Percentiles rank a stretch among this genome's conserved stretches.
These are phyloP conservation scores for Julus scanicus DNA, from an alignment of 2,888 invertebrate genomes.

Conservation along the genomic window DNA sequence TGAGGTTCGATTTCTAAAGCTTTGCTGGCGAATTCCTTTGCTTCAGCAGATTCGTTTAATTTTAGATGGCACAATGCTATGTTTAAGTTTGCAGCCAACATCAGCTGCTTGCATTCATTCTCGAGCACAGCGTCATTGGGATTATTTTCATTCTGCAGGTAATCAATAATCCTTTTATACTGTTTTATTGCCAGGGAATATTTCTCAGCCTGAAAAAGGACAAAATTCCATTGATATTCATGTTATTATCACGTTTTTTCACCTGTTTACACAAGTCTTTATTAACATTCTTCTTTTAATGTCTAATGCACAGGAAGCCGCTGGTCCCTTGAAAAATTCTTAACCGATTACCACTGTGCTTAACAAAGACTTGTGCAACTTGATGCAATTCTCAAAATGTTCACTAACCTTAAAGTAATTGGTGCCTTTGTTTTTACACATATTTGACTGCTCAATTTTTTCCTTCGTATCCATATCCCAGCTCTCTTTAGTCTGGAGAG, in stretches of 20 bases:
- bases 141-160: constrained; percentile 72
- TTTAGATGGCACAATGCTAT: constrained; percentile 84
- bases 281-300: no score
- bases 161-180: constrained; percentile 81
- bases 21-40: constrained; percentile 79
- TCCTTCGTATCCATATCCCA: constrained; percentile 86
- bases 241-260: background rate
- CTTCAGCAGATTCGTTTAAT: constrained; percentile 76
- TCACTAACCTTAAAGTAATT: constrained; percentile 79
- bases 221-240: background rate
- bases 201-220: constrained; percentile 71
- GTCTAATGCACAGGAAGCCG: no score
- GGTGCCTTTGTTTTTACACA: constrained; percentile 91
- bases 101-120: constrained; percentile 69
- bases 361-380: background rate
- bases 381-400: background rate
- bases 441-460: constrained; percentile 82
- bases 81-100: constrained; percentile 81
- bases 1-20: constrained; percentile 79
- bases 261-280: background rate
- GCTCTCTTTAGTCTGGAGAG: constrained; percentile 71
- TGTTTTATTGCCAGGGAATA: constrained; percentile 83
- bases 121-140: constrained; percentile 65
- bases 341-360: background rate
- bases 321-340: no score